These are phyloP conservation scores for Tarsius wallacei DNA, from an alignment of 2,797 vertebrate genomes.

Conservation along the genomic window DNA sequence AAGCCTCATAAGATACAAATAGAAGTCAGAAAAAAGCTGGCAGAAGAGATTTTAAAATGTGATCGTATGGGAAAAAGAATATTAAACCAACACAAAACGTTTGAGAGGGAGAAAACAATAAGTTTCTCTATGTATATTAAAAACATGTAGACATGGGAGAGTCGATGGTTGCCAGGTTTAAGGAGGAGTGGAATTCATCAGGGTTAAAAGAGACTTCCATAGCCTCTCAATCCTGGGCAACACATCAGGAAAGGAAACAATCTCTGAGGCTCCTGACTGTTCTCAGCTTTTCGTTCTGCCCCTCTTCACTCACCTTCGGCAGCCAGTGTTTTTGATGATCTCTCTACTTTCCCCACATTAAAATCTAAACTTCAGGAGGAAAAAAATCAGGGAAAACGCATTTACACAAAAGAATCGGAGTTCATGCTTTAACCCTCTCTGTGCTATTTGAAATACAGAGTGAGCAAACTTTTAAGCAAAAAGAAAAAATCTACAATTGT, in stretches of 20 bases:
- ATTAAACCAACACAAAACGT: constrained; percentile 61
- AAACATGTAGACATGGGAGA: constrained; percentile 62
- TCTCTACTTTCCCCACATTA: constrained; percentile 17
- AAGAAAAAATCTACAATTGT: not conserved
- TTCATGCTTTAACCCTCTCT: not conserved
- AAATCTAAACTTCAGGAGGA: not conserved
- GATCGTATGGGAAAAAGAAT: constrained; percentile 63
- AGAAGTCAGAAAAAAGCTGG: constrained; percentile 76
- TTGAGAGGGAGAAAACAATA: constrained; percentile 62
- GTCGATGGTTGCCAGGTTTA: constrained; percentile 17
- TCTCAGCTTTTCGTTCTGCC: not conserved
- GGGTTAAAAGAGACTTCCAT: constrained; percentile 21
- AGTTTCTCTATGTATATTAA: constrained; percentile 68
- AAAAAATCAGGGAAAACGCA: constrained; percentile 26
- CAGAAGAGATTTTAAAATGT: constrained; percentile 75
- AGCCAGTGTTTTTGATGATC: not conserved
- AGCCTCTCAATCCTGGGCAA: not conserved
- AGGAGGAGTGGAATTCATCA: constrained; percentile 20
- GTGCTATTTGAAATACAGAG: not conserved
- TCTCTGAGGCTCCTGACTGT: not conserved
- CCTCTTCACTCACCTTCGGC: not conserved
- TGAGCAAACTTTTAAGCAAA: not conserved
- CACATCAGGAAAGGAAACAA: not conserved
- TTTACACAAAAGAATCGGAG: constrained; percentile 42
- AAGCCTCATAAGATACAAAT: constrained; percentile 77